phyloP scores from a whole-genome alignment of 2,113 vertebrate genomes.

The Catharus fuscescens region DNA sequence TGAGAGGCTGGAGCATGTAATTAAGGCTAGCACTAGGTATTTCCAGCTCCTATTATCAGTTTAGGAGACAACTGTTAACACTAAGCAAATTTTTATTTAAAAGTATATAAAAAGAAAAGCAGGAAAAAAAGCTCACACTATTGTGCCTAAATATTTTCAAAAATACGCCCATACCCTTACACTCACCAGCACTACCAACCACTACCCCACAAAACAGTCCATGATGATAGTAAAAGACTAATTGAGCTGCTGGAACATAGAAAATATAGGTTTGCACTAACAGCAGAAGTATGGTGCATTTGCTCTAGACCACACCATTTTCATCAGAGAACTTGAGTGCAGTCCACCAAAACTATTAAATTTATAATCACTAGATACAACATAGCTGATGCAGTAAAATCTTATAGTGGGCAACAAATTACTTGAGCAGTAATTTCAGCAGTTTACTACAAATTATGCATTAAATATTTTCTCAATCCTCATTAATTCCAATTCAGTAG shows the following conservation, averaged over 20 bases:
- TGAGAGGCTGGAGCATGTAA: not conserved
- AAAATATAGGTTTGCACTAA: not conserved
- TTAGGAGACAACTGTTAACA: not conserved
- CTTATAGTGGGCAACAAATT: not conserved
- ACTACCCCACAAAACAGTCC: not conserved
- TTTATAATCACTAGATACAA: not conserved
- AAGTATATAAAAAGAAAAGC: not conserved
- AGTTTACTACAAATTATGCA: not conserved
- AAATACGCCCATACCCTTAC: not conserved
- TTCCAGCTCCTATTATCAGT: not conserved
- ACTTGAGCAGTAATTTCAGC: constrained; percentile 1
- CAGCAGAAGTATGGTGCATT: not conserved
- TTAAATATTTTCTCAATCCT: constrained; percentile 18
- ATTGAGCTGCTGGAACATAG: accelerated
- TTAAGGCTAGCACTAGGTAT: not conserved
- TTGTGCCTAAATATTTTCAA: not conserved
- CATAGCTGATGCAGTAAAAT: constrained; percentile 19
- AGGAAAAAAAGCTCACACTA: not conserved
- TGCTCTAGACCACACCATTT: not conserved
- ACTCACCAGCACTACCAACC: not conserved
- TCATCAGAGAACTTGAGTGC: not conserved
- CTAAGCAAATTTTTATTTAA: not conserved
- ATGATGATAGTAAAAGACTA: not conserved
- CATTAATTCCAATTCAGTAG: constrained; percentile 40
- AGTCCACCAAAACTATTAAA: not conserved